These are phyloP conservation scores for Tipula vernalis DNA, from an alignment of 2,888 invertebrate genomes.

Conservation along the genomic window DNA sequence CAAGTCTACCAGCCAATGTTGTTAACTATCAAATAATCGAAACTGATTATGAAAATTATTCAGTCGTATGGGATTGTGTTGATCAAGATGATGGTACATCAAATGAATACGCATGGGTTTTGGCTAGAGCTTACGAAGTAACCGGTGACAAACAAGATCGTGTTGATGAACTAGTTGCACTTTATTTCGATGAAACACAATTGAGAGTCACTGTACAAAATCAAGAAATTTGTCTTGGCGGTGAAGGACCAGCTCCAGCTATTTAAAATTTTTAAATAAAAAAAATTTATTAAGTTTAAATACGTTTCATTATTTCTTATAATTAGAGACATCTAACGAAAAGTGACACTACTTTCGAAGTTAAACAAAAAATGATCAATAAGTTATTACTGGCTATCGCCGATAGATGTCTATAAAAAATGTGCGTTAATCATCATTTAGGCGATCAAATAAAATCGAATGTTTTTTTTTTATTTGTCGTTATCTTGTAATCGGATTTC, in stretches of 20 bases:
- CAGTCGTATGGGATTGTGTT: not conserved
- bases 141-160: not conserved
- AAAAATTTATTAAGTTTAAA: too few relatives aligned
- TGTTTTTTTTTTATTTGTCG: too few relatives aligned
- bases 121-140: not conserved
- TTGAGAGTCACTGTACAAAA: not conserved
- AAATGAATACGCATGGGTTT: not conserved
- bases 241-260: not conserved
- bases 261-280: too few relatives aligned
- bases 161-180: not conserved
- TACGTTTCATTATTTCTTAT: too few relatives aligned
- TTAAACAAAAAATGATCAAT: too few relatives aligned
- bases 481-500: too few relatives aligned
- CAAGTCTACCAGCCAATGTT: not conserved
- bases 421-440: too few relatives aligned
- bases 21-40: not conserved
- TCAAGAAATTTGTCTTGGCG: not conserved
- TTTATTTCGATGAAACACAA: not conserved
- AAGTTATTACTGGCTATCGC: too few relatives aligned
- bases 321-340: too few relatives aligned
- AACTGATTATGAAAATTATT: not conserved
- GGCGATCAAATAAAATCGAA: too few relatives aligned
- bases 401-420: too few relatives aligned
- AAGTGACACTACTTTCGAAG: too few relatives aligned
- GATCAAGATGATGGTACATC: not conserved